These are phyloP conservation scores for Lagocephalus sceleratus DNA, from an alignment of 2,797 vertebrate species.

Conservation along the genomic window DNA sequence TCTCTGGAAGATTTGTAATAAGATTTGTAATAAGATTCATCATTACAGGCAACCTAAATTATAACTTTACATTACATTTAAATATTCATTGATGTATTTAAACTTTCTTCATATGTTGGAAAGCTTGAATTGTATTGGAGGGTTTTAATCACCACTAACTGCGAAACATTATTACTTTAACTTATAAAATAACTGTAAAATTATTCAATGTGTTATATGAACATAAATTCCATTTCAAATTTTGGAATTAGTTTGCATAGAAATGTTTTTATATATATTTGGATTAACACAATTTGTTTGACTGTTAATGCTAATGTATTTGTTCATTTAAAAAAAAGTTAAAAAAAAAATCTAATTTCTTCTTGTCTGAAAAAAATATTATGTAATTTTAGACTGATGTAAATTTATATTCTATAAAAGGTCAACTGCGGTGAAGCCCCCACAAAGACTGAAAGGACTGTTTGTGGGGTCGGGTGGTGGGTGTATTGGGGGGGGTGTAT, in stretches of 20 bases:
- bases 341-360: too few relatives aligned
- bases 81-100: slow-evolving; percentile 31
- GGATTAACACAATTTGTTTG: too few relatives aligned
- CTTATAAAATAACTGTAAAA: slow-evolving; percentile 6
- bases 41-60: neutral
- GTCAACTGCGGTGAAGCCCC: slow-evolving; percentile 64
- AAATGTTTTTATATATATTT: too few relatives aligned
- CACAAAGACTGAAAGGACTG: slow-evolving; percentile 57
- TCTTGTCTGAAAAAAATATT: too few relatives aligned
- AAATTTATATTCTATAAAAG: slow-evolving; percentile 26
- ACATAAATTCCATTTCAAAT: too few relatives aligned
- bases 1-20: too few relatives aligned
- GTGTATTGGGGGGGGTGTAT: too few relatives aligned
- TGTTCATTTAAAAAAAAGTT: too few relatives aligned
- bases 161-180: slow-evolving; percentile 7
- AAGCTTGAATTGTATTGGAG: slow-evolving; percentile 12
- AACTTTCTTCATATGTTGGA: slow-evolving; percentile 5
- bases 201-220: slow-evolving; percentile 1
- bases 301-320: too few relatives aligned
- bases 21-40: slow-evolving; percentile 6
- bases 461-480: too few relatives aligned
- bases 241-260: too few relatives aligned
- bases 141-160: slow-evolving; percentile 22
- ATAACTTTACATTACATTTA: slow-evolving; percentile 17
- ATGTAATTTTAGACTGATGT: neutral